Evolutionary conservation across 2,797 vertebrate species (phyloP), one percentile per base, ranked within the genome.

Genomic region (Thripadectes ignobilis): DNA sequence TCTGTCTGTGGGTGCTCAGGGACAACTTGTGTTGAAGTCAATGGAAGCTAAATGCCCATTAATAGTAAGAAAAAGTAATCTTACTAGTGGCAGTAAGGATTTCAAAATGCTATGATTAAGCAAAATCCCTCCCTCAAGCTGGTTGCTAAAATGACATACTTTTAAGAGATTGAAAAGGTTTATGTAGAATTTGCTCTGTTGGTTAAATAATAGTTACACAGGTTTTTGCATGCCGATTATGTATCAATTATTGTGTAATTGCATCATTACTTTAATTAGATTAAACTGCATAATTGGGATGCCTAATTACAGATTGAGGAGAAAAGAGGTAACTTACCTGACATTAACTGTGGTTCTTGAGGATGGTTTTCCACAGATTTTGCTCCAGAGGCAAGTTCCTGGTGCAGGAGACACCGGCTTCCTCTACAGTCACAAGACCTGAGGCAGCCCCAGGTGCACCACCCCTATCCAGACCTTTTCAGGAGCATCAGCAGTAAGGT

Each of bases 201-300:
- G 97, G 97, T 97, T 97, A 97, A 97, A 97, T 92, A 94, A 94
- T 88, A 94, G 94, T 95, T 96, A 94, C 74, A 92, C 92, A 97
- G 94, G 94, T 92, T 98, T 98, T 96, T 96, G 95, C 97, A 93
- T 97, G 97, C 92, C 43, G 68, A 97, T 98, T 98, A 98, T 96
- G 81, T 96, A 97, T 97, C 96, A 98, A 97, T 98, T 98, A 97
- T 96, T 97, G 97, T 92, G 96, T 98, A 98, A 98, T 97, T 97
- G 95, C 96, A 93, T 97, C 97, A 98, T 98, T 97, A 97, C 97
- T 95, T 93, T 97, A 98, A 98, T 98, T 79, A 95, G 96, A 97
- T 97, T 97, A 98, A 98, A 98, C 94, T 68, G 93, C 96, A 96
- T 98, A 98, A 98, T 97, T 97, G 97, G 94, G 88, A 96, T 94